Base-by-base conservation (phyloP, 92 coral and sea anemone genomes). In the Plumapathes pennacea region DNA sequence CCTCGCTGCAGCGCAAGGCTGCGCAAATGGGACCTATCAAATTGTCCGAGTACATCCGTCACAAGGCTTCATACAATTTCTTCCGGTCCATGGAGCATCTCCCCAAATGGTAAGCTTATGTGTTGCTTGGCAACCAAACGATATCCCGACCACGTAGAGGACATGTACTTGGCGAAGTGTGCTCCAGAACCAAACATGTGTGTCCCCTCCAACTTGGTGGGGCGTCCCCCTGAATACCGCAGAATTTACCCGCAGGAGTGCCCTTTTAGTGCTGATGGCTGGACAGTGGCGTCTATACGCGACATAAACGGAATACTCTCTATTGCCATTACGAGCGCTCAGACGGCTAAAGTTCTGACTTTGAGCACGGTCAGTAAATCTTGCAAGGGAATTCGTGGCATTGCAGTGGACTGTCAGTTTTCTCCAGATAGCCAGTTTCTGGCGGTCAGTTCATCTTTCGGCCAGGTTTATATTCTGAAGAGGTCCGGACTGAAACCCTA, bases 51-150 rank as follows among this genome's bases (percentile, higher is more conserved):
- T 5, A 60, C 77, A 1, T 59, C 88, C 12, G 39, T 72, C 19
- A 45, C 62, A 38, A 54, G 74, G 44, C 68, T 65, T 25, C 60
- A 53, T 33, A 53, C 83, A 13, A 51, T 81, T 31, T 74, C 88
- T 18, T 66, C 83, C 53, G 88, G 88, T 44, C 82, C 88, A 2
- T 81, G 88, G 88, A 66, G 72, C 21, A 31, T 81, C 45, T 60
- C 88, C 1, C 78, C 83, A 1, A 59, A 74, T 39, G 82, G 83
- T 23, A 31, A 55, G 33, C 40, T 51, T 22, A n/a, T 81, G 24
- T 66, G 88, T 52, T 63, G 78, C 45, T 62, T 66, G 37, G 83
- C 83, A 15, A 50, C 62, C 49, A 68, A 56, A 29, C 72, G 42
- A 15, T 64, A 72, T 24, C 25, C 22, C 11, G 50, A 65, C 26